These are phyloP conservation scores for Habropoda laboriosa DNA, from an alignment of 1,140 invertebrate genomes.

Conservation along the genomic window DNA sequence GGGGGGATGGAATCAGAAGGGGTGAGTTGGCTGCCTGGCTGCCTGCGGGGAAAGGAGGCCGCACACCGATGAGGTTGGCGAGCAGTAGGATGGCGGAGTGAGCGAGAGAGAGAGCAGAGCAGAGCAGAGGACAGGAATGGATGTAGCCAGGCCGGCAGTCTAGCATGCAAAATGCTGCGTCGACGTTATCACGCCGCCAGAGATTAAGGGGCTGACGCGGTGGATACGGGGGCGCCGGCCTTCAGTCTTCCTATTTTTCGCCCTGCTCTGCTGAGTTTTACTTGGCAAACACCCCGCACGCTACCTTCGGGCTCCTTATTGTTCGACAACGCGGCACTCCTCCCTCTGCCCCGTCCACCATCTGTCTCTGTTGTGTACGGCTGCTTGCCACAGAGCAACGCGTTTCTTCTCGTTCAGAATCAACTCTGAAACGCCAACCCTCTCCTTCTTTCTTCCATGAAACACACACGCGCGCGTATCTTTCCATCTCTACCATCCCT, in stretches of 20 bases:
- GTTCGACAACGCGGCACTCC: slow-evolving; percentile 57
- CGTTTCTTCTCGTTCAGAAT: slow-evolving; percentile 14
- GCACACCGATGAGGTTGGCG: slow-evolving; percentile 24
- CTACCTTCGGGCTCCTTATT: slow-evolving; percentile 68
- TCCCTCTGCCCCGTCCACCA: no score
- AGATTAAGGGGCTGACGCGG: slow-evolving; percentile 74
- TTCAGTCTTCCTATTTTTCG: slow-evolving; percentile 69
- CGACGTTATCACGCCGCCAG: slow-evolving; percentile 73
- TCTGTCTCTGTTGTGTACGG: slow-evolving; percentile 44
- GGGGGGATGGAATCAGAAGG: background rate
- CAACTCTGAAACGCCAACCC: background rate
- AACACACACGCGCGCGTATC: no score
- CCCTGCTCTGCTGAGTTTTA: slow-evolving; percentile 71
- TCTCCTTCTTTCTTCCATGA: no score
- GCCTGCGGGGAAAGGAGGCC: slow-evolving; percentile 1
- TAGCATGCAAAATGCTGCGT: slow-evolving; percentile 77
- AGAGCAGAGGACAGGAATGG: slow-evolving; percentile 47
- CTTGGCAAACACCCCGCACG: slow-evolving; percentile 71
- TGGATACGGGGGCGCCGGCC: slow-evolving; percentile 63
- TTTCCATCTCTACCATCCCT: no score
- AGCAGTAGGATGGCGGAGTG: no score
- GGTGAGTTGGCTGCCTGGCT: slow-evolving; percentile 14
- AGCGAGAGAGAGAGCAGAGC: no score
- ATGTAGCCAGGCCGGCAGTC: slow-evolving; percentile 66
- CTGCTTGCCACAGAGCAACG: background rate